These are phyloP conservation scores for Erebia epiphron DNA, from an alignment of 2,888 invertebrate genomes.

Conservation along the genomic window DNA sequence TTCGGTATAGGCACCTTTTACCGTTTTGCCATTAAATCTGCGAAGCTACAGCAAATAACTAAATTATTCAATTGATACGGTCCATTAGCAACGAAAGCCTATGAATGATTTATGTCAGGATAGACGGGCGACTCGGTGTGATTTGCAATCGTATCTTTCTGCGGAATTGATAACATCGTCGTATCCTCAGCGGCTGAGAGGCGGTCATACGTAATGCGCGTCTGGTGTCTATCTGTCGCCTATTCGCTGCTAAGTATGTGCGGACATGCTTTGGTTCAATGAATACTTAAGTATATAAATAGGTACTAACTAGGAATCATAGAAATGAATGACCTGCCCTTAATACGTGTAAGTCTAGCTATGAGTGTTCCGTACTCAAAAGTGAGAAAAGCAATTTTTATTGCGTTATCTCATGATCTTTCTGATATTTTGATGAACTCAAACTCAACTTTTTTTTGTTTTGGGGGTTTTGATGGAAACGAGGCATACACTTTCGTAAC, in stretches of 20 bases:
- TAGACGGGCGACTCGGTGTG: slow-evolving; percentile 14
- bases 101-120: slow-evolving; percentile 26
- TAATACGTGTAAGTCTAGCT: not conserved
- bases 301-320: not conserved
- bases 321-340: slow-evolving; percentile 5
- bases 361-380: not conserved
- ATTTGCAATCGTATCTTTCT: slow-evolving; percentile 24
- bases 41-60: not conserved
- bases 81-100: slow-evolving; percentile 21
- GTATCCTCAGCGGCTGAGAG: slow-evolving; percentile 14
- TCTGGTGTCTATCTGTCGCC: slow-evolving; percentile 19
- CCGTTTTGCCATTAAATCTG: slow-evolving; percentile 6
- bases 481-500: no score
- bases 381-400: no score
- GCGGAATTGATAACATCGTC: slow-evolving; percentile 25
- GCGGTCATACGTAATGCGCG: slow-evolving; percentile 18
- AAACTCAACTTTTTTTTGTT: no score
- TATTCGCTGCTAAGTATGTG: slow-evolving; percentile 16
- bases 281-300: not conserved
- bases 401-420: no score
- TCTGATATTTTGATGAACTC: no score
- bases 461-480: no score
- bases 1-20: not conserved
- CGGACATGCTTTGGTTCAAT: not conserved
- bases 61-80: slow-evolving; percentile 21